Conservation (phyloP, 2,797 vertebrate genomes). For the Rhynchotus rufescens region DNA sequence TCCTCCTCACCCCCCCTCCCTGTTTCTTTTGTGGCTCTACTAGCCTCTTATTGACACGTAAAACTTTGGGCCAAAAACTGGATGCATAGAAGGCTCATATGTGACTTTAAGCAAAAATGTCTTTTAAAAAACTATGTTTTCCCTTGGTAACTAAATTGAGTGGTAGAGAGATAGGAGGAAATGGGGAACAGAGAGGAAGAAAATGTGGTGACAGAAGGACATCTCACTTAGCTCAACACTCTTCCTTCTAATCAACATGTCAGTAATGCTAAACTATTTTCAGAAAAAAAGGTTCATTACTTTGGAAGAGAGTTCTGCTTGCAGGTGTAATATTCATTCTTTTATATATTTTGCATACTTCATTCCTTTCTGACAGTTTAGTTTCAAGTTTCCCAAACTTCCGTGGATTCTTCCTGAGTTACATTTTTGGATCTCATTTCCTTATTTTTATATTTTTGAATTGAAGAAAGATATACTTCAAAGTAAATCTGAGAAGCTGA, state of each 20-base stretch:
- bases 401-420: constrained; percentile 4
- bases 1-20: too few species aligned
- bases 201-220: background rate
- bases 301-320: constrained; percentile 4
- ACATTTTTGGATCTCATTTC: background rate
- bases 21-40: background rate
- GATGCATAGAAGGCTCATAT: background rate
- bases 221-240: background rate
- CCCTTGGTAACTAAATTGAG: background rate
- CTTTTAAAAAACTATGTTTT: background rate
- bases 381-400: constrained; percentile 34
- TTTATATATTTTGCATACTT: background rate
- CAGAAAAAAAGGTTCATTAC: background rate
- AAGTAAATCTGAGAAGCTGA: background rate
- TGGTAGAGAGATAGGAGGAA: background rate
- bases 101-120: background rate
- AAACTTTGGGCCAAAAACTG: background rate
- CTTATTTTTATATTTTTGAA: background rate
- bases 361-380: background rate
- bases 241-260: background rate
- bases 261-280: background rate
- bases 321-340: background rate
- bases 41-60: background rate
- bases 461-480: background rate
- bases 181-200: background rate